Evolutionary conservation across 2,888 invertebrate genomes (phyloP), one percentile per base, ranked within the genome.

Genomic region (Mayetiola destructor): DNA sequence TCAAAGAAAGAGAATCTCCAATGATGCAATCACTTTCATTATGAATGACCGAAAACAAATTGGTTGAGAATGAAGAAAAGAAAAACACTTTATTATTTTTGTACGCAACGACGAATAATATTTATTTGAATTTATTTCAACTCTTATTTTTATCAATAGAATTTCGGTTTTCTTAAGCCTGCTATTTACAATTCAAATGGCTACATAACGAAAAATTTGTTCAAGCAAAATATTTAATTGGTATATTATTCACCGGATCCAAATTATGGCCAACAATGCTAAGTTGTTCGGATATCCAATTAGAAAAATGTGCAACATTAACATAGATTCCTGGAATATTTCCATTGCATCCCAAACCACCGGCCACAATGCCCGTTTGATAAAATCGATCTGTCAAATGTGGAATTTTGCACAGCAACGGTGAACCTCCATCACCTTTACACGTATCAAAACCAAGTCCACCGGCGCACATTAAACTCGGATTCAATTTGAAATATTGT

Each of bases 321-420:
- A 48, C 48, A 27, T 48, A 48, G n/a, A 48, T 6, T 66, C 55
- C 91, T 0, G 92, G 92, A 1, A 85, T 77, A 56, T 62, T 69
- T 62, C 65, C 67, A 0, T 90, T 90, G 64, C 92, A 92, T 4
- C 85, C 87, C 57, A 92, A 83, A n/a, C 91, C 91, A 89, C 91
- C 92, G 0, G 90, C 82, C 0, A 90, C 87, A 10, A 91, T 80
- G 0, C 92, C 80, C 21, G 73, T 75, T 63, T 80, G 81, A 1
- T 75, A 75, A 61, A 76, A 80, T 10, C 80, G 75, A 58, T 77
- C 74, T 55, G 75, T 71, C n/a, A 76, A 72, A 0, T 76, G 73
- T 14, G 70, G 69, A 59, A 77, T 71, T 6, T 79, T 76, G 63
- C 88, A 89, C 0, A 81, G 82, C 14, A 88, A 69, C 0, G 88